These are phyloP conservation scores for Epizoanthus fatuus DNA, from an alignment of 92 coral and sea anemone species.

Conservation along the genomic window DNA sequence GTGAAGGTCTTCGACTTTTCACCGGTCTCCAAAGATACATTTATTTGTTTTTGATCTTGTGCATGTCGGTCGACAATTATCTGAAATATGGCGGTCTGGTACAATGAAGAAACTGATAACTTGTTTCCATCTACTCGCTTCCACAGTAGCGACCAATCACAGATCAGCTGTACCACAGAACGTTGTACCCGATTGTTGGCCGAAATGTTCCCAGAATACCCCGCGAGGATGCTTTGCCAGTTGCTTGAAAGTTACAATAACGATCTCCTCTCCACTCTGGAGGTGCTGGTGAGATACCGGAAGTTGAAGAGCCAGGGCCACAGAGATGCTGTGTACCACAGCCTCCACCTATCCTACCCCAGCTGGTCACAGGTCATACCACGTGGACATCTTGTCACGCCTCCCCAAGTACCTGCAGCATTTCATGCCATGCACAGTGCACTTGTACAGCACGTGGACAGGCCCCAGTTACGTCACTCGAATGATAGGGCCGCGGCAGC, in stretches of 20 bases:
- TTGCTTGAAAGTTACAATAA: conserved; percentile 51
- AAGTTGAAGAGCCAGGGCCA: conserved; percentile 6
- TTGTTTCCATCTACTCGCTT: background rate
- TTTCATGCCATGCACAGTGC: background rate
- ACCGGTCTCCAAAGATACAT: too few relatives aligned
- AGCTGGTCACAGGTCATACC: conserved; percentile 19
- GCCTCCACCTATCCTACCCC: background rate
- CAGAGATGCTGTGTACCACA: background rate
- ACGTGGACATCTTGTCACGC: background rate
- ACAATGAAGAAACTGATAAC: too few relatives aligned
- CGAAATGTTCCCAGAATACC: conserved; percentile 59
- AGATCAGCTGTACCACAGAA: background rate
- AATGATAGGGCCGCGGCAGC: conserved; percentile 41
- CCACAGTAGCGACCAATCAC: background rate
- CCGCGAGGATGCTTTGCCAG: conserved; percentile 40
- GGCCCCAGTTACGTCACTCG: conserved; percentile 3
- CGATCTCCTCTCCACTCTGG: conserved; percentile 68
- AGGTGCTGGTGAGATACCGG: conserved; percentile 38
- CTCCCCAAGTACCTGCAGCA: background rate
- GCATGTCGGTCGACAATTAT: too few relatives aligned
- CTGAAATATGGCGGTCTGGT: too few relatives aligned
- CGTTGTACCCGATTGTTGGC: conserved; percentile 47
- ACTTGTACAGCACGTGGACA: background rate
- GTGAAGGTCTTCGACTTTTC: too few relatives aligned
- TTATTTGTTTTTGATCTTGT: too few relatives aligned